Evolutionary conservation across 2,113 vertebrate species (phyloP), one percentile per base, ranked within the genome.

Genomic region (Psophia crepitans): DNA sequence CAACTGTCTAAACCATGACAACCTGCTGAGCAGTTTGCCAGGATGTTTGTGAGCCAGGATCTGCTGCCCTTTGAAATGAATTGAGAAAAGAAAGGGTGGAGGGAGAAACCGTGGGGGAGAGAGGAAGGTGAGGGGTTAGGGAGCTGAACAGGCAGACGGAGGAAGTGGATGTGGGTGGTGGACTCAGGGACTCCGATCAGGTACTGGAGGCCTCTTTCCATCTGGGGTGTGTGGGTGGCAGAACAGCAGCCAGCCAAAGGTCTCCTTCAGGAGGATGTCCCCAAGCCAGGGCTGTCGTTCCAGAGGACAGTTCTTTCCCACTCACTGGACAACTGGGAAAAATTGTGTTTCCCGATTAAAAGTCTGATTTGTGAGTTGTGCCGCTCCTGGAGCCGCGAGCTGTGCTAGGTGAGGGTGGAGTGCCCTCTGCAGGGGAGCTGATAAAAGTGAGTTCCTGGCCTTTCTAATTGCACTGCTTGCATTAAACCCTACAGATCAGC

Each of bases 361-460:
- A n/a, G 4, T 1, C 44, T 22, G 11, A 6, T 30, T 37, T 23
- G 12, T 23, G 41, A 43, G 20, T 1, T 17, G 6, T 2, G 43
- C 58, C 3, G 37, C 75, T 48, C 41, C 3, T 1, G n/a, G 19
- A 23, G 23, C 35, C 3, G 7, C 1, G 2, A 5, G 32, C 6
- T 1, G 3, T 5, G 2, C 60, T 8, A 7, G 35, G 35, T 1
- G 7, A 73, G 86, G 63, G 27, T 6, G 5, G 56, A 14, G 35
- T 0, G 86, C 86, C 93, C 91, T 87, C 96, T 95, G 33, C 89
- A 94, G 96, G 84, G 74, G 8, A 89, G 33, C 22, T 5, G 32
- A 1, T 2, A 39, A 3, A 41, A 19, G 4, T 1, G 3, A 5
- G 23, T 1, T 43, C 32, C 30, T 12, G 7, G 16, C 14, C 16